Conservation (phyloP, 2,888 invertebrate species). For the Cactoblastis cactorum region DNA sequence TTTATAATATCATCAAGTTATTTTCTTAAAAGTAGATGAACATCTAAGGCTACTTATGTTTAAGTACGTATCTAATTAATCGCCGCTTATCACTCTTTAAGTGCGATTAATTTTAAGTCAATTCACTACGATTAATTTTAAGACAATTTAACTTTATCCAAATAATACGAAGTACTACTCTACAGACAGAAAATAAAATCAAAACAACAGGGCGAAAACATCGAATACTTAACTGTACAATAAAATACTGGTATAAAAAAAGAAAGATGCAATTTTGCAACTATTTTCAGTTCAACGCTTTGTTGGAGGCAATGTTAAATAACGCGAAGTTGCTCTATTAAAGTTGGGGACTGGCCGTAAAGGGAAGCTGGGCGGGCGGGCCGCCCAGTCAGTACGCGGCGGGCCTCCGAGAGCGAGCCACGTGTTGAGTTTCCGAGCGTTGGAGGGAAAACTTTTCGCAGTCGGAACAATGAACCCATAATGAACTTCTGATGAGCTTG, state of each 20-base stretch:
- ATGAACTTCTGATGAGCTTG: slow-evolving; percentile 19
- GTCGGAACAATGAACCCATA: slow-evolving; percentile 23
- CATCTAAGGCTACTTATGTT: no score
- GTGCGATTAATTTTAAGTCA: no score
- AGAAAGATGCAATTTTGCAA: background rate
- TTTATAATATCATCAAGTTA: no score
- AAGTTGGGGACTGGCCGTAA: slow-evolving; percentile 8
- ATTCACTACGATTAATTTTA: no score
- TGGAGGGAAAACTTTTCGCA: slow-evolving; percentile 63
- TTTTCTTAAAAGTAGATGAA: no score
- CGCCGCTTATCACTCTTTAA: no score
- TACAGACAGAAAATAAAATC: no score
- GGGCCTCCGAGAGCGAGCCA: slow-evolving; percentile 31
- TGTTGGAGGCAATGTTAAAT: slow-evolving; percentile 10
- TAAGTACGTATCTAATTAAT: no score
- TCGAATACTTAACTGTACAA: no score
- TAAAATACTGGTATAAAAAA: background rate
- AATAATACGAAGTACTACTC: no score
- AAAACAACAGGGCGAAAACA: no score
- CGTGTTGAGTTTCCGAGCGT: slow-evolving; percentile 31
- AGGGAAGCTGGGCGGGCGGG: slow-evolving; percentile 21
- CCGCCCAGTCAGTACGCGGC: slow-evolving; percentile 35
- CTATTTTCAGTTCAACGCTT: slow-evolving; percentile 2
- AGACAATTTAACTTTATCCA: no score
- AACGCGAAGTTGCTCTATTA: slow-evolving; percentile 14